phyloP scores from a whole-genome alignment of 2,888 invertebrate species.

The Epinotia nisella region DNA sequence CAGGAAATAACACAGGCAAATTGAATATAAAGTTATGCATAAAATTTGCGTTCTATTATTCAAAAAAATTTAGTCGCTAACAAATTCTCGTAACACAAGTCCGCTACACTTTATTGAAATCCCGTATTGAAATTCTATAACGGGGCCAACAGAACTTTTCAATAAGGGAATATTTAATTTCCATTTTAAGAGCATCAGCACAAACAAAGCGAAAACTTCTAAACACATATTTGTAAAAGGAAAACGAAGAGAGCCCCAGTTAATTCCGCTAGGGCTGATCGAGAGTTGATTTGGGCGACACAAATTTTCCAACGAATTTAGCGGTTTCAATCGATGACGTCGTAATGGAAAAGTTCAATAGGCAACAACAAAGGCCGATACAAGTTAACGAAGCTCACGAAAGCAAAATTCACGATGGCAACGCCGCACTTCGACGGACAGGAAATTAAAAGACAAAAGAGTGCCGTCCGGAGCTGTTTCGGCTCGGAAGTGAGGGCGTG shows the following conservation, averaged over 20 bases:
- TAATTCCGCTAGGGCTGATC: conserved; percentile 60
- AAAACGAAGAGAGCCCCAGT: conserved; percentile 65
- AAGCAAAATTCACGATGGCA: conserved; percentile 79
- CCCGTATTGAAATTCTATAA: conserved; percentile 63
- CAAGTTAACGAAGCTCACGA: conserved; percentile 82
- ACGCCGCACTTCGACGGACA: conserved; percentile 75
- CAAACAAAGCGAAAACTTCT: conserved; percentile 69
- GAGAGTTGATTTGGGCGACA: conserved; percentile 63
- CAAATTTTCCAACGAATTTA: conserved; percentile 77
- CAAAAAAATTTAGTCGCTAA: conserved; percentile 46
- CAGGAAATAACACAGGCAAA: conserved; percentile 26
- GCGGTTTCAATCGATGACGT: conserved; percentile 79
- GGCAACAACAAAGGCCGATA: conserved; percentile 81
- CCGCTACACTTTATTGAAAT: conserved; percentile 71
- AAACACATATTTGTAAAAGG: conserved; percentile 70
- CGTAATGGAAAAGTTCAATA: conserved; percentile 83
- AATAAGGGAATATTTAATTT: conserved; percentile 78
- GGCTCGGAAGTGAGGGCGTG: conserved; percentile 78
- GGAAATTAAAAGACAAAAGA: conserved; percentile 85
- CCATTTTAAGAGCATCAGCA: conserved; percentile 64
- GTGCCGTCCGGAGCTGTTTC: conserved; percentile 76
- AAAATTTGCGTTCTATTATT: conserved; percentile 45
- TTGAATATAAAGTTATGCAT: conserved; percentile 39
- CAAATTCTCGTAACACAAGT: conserved; percentile 54
- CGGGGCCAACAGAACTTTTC: conserved; percentile 68